Evolutionary conservation across 2,797 vertebrate genomes (phyloP), one percentile per base, ranked within the genome.

Genomic region (Meriones psammophilus): DNA sequence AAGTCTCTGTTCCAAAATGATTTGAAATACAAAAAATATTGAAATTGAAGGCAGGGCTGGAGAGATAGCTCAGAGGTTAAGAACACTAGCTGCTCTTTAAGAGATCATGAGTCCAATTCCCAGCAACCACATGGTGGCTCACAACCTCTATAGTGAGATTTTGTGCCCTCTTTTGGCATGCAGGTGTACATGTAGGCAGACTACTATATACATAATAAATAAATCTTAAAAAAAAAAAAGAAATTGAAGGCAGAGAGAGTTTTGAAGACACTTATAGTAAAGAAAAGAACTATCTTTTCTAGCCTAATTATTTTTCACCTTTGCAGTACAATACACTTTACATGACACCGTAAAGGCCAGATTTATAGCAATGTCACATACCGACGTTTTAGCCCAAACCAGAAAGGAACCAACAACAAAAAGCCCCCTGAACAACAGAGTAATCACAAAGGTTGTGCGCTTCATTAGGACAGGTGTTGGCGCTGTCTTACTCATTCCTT

Each of bases 181-280:
- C 42, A 42, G 42, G 5, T 42, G 42, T 42, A 6, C 42, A 42
- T 42, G 42, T 42, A 42, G 42, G 42, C 42, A 42, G 42, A 42
- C 42, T 42, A 42, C 42, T 42, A 1, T 42, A 42, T 42, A 42
- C 6, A 42, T 42, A 42, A 42, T 42, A 42, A 42, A 42, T 42
- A 42, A 42, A 42, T 42, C 42, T 42, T 42, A 5, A 42, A 42
- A 42, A 42, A 42, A 42, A 42, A 42, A 42, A 42, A 42, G 39
- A n/a, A 22, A 93, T 30, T 77, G 8, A 17, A 91, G 42, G 42
- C 87, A 28, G n/a, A 54, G 69, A 66, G 71, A 85, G 73, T 92
- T 89, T 58, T 93, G 81, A 96, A 92, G 78, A 88, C 33, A 88
- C 5, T 81, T 92, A 46, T 60, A 62, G 15, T 50, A 36, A 94